Conservation (phyloP, 1,140 invertebrate genomes). For the Apolygus lucorum region DNA sequence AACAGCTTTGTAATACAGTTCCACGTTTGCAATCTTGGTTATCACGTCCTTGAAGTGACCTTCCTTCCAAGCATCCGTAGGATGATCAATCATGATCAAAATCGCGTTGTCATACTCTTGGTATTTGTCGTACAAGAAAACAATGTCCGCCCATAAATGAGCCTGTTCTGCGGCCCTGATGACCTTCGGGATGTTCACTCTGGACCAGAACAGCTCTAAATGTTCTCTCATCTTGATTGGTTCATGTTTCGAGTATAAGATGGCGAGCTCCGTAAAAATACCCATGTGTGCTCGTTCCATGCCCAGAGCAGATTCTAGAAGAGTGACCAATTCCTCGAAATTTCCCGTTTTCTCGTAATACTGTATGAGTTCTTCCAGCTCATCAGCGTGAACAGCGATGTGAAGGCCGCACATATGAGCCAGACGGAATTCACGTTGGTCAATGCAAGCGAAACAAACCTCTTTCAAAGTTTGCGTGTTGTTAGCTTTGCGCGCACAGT, state of each 20-base stretch:
- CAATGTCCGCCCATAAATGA: conserved; percentile 96
- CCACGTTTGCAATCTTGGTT: conserved; percentile 95
- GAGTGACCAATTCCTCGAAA: conserved; percentile 93
- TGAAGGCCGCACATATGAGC: conserved; percentile 99
- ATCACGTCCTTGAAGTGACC: conserved; percentile 99
- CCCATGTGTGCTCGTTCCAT: conserved; percentile 98
- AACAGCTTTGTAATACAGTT: conserved; percentile 97
- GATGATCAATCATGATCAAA: conserved; percentile 97
- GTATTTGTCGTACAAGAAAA: conserved; percentile 99
- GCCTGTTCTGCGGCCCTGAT: conserved; percentile 93
- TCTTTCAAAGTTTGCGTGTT: conserved; percentile 99
- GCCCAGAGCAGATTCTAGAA: conserved; percentile 92
- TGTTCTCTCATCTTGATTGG: conserved; percentile 98
- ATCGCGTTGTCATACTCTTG: conserved; percentile 99
- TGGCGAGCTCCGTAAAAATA: conserved; percentile 99
- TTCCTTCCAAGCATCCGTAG: conserved; percentile 97
- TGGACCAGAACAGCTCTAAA: conserved; percentile 98
- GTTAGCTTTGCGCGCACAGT: conserved; percentile 96
- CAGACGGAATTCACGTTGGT: conserved; percentile 92
- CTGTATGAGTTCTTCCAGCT: conserved; percentile 96
- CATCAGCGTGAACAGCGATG: conserved; percentile 98
- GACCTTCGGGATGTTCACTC: conserved; percentile 98
- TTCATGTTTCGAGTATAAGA: conserved; percentile 98
- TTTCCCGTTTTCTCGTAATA: conserved; percentile 95
- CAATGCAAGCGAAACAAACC: conserved; percentile 99